These are phyloP conservation scores for Oncorhynchus keta DNA, from an alignment of 2,113 vertebrate genomes.

Conservation along the genomic window DNA sequence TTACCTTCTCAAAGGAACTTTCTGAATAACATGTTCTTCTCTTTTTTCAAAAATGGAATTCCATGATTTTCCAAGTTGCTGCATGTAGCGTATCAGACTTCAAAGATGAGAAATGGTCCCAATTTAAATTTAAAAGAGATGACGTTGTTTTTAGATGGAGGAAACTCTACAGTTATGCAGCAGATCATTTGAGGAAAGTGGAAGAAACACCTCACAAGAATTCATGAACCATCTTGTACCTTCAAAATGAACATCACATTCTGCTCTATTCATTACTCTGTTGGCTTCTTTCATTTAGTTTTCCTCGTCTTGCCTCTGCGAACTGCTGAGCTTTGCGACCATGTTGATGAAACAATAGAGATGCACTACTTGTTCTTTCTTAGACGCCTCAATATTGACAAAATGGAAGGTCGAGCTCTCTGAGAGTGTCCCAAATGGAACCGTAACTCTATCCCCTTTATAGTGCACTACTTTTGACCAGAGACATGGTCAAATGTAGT, in stretches of 20 bases:
- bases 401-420: constrained; percentile 23
- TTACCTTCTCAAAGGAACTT: not conserved
- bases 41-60: not conserved
- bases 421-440: not conserved
- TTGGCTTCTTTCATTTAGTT: constrained; percentile 9
- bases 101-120: not conserved
- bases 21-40: not conserved
- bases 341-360: not conserved
- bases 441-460: too few relatives aligned
- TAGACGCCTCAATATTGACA: constrained; percentile 9
- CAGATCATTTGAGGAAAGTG: not conserved
- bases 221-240: constrained; percentile 14
- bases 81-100: not conserved
- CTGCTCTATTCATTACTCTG: not conserved
- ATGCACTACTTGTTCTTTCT: constrained; percentile 19
- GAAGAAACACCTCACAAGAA: too few relatives aligned
- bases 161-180: not conserved
- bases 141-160: not conserved
- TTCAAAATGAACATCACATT: not conserved
- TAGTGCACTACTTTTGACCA: too few relatives aligned
- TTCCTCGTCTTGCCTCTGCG: not conserved
- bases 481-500: too few relatives aligned
- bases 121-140: not conserved
- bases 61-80: not conserved
- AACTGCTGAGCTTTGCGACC: not conserved